Evolutionary conservation across 2,113 vertebrate genomes (phyloP).

Genomic region (Xiphorhynchus elegans): DNA sequence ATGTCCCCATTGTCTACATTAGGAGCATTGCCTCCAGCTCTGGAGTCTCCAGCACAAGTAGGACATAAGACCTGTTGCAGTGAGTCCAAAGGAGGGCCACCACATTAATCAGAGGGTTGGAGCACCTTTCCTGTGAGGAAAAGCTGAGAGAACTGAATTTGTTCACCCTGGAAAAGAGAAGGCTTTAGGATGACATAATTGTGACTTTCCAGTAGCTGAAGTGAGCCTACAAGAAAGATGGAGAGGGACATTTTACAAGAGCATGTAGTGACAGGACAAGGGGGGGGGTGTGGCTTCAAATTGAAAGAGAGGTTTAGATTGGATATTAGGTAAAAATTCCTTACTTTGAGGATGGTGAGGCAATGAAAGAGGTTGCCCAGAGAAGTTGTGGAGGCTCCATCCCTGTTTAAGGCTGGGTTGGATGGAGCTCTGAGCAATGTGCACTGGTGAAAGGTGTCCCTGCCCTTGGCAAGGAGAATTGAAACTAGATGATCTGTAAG

Average conservation of each 20-base stretch:
- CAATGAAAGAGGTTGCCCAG: not conserved
- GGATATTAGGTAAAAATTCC: not conserved
- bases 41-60: not conserved
- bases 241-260: not conserved
- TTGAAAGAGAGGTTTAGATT: not conserved
- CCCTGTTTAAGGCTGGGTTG: not conserved
- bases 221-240: not conserved
- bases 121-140: not conserved
- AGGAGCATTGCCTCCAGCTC: not conserved
- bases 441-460: not conserved
- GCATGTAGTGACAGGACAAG: not conserved
- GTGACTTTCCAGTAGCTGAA: not conserved
- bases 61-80: not conserved
- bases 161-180: not conserved
- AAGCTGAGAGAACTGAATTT: not conserved
- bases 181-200: not conserved
- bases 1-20: not conserved
- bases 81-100: fast-evolving
- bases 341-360: fast-evolving
- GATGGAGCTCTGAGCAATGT: not conserved
- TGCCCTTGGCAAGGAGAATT: not conserved
- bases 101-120: not conserved
- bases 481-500: not conserved
- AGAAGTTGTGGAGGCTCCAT: not conserved
- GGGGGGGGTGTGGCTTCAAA: not conserved